These are phyloP conservation scores for Florisuga fusca DNA, from an alignment of 2,797 vertebrate genomes.

Conservation along the genomic window DNA sequence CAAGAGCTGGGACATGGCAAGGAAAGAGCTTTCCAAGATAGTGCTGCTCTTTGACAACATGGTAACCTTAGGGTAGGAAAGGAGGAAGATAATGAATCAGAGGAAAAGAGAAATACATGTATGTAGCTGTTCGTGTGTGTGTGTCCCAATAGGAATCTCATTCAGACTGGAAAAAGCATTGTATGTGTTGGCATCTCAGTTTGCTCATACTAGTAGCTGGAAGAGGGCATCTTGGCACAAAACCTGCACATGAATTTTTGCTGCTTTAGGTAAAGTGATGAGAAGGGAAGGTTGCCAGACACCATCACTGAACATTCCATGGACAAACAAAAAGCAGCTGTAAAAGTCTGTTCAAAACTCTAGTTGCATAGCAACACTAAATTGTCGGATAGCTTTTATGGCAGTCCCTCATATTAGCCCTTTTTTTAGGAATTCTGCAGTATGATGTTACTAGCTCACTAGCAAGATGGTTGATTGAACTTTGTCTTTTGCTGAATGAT, in stretches of 20 bases:
- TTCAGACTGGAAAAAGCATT: neutral
- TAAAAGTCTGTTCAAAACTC: constrained; percentile 68
- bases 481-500: neutral
- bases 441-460: neutral
- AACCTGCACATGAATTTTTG: neutral
- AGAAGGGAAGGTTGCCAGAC: constrained; percentile 48
- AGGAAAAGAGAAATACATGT: neutral
- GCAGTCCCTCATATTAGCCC: neutral
- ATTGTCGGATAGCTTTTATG: constrained; percentile 30
- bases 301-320: constrained; percentile 50
- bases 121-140: neutral
- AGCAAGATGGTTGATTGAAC: neutral
- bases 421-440: neutral
- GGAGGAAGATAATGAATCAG: neutral
- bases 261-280: constrained; percentile 3
- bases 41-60: neutral
- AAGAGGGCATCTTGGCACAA: constrained; percentile 8
- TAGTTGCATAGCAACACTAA: constrained; percentile 78
- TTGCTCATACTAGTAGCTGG: neutral
- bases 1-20: neutral
- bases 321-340: constrained; percentile 64
- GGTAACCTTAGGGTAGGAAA: neutral
- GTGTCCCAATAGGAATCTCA: neutral
- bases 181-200: neutral
- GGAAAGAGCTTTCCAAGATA: neutral